These are phyloP conservation scores for Stenichneumon culpator DNA, from an alignment of 2,888 invertebrate species.

Conservation along the genomic window DNA sequence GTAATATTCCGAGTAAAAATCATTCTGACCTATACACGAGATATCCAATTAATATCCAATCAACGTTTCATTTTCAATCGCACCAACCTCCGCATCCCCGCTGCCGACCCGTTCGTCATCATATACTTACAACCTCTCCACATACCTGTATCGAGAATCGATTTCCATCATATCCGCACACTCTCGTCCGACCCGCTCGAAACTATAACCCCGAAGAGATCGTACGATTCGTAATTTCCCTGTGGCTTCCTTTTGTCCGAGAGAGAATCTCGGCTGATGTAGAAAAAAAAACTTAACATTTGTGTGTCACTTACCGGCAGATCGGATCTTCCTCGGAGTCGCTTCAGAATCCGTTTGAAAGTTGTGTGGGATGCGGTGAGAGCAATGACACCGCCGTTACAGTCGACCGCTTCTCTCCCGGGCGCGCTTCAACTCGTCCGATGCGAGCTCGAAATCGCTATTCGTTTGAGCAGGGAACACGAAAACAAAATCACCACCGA, in stretches of 20 bases:
- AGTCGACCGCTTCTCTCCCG: background rate
- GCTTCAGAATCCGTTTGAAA: constrained; percentile 16
- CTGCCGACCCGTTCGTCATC: background rate
- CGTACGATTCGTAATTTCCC: background rate
- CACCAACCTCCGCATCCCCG: background rate
- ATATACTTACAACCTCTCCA: background rate
- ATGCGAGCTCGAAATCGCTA: background rate
- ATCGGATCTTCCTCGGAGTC: background rate
- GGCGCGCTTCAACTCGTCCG: background rate
- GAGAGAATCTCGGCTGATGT: background rate
- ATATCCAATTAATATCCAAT: constrained; percentile 46
- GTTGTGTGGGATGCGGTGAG: constrained; percentile 2
- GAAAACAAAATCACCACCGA: background rate
- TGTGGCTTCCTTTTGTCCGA: background rate
- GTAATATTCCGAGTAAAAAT: background rate
- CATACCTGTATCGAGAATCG: constrained; percentile 13
- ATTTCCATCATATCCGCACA: constrained; percentile 14
- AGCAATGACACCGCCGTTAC: constrained; percentile 13
- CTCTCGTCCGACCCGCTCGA: background rate
- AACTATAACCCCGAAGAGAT: background rate
- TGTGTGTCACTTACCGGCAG: background rate
- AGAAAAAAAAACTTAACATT: background rate
- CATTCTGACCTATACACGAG: constrained; percentile 16
- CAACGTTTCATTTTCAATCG: constrained; percentile 38
- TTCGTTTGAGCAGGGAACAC: background rate